Conservation (phyloP, 2,113 vertebrate species). For the crab-eating macaque (Macaca fascicularis) region T2T-MFA8v1.1 NC_088380.1:4347501-4348000, state of each 20-base stretch:
- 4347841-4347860: background rate
- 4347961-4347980: background rate
- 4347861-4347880: background rate
- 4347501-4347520: accelerated
- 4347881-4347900: background rate
- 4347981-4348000: background rate
- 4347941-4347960: background rate
- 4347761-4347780: accelerated
- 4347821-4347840: background rate
- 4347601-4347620: accelerated
- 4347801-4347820: background rate
- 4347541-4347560: accelerated
- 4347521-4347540: accelerated
- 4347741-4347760: accelerated
- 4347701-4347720: accelerated
- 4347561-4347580: too few species aligned
- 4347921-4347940: background rate
- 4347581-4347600: too few species aligned
- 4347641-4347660: accelerated
- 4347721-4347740: accelerated
- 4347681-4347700: too few species aligned
- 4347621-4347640: background rate
- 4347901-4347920: background rate
- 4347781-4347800: background rate
- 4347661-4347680: too few species aligned